Evolutionary conservation across 1,140 invertebrate genomes (phyloP).

Genomic region (Teleopsis dalmanni): DNA sequence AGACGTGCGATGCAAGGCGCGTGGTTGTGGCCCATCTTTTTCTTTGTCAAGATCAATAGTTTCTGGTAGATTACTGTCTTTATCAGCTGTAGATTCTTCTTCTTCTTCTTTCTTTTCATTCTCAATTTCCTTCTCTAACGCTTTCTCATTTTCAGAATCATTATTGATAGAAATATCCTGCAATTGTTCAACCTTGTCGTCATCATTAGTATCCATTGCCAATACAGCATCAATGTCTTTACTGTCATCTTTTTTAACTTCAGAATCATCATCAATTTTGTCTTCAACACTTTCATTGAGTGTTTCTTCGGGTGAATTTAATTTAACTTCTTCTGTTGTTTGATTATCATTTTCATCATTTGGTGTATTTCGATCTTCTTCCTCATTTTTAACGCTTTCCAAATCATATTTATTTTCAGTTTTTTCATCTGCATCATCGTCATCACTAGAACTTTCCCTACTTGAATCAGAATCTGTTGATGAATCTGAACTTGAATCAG

Average conservation of each 20-base stretch:
- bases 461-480: conserved; percentile 35
- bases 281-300: not conserved
- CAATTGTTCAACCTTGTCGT: conserved; percentile 6
- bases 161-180: too few species aligned
- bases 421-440: conserved; percentile 38
- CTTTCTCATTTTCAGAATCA: conserved; percentile 17
- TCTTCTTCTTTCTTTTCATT: conserved; percentile 2
- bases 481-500: conserved; percentile 34
- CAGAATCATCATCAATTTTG: conserved; percentile 4
- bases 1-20: conserved; percentile 83
- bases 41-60: conserved; percentile 45
- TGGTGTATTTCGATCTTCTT: conserved; percentile 18
- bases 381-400: conserved; percentile 27
- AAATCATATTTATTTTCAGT: conserved; percentile 44
- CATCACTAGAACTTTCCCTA: conserved; percentile 32
- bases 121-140: conserved; percentile 7
- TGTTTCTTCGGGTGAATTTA: conserved; percentile 12
- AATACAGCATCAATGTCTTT: too few species aligned
- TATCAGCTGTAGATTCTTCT: conserved; percentile 13
- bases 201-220: conserved; percentile 15
- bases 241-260: conserved; percentile 13
- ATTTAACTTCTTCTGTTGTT: conserved; percentile 2
- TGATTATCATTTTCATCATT: too few species aligned
- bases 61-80: conserved; percentile 22
- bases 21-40: conserved; percentile 53